Percentiles rank a stretch among this genome's conserved stretches.
Conservation (phyloP, 1,140 invertebrate genomes). For the Pararge aegeria region DNA sequence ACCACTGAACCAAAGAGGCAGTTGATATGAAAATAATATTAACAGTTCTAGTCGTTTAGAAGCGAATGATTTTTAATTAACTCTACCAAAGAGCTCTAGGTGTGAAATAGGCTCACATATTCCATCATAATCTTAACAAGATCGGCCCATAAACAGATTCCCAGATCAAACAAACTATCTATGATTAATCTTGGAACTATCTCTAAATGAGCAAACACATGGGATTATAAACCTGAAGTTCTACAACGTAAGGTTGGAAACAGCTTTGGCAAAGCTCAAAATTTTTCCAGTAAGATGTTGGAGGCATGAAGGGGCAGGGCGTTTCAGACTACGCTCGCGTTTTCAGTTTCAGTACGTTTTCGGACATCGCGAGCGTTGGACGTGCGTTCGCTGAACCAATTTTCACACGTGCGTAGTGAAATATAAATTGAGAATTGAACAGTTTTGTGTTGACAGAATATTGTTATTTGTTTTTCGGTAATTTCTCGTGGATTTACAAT, state of each 20-base stretch:
- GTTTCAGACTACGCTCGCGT: conserved; percentile 10
- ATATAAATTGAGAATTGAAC: conserved; percentile 1
- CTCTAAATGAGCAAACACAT: neutral
- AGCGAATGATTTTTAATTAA: neutral
- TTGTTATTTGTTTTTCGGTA: neutral
- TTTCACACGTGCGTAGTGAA: conserved; percentile 10
- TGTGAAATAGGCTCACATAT: conserved; percentile 7
- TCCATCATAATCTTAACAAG: conserved; percentile 20
- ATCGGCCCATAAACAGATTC: conserved; percentile 21
- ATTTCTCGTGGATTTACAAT: neutral
- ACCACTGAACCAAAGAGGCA: too few species aligned
- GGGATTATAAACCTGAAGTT: conserved; percentile 4
- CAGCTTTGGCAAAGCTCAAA: neutral
- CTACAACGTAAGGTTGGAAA: conserved; percentile 14
- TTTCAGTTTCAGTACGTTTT: conserved; percentile 23
- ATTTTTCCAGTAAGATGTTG: conserved; percentile 30
- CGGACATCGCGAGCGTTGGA: conserved; percentile 5
- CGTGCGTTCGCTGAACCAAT: neutral
- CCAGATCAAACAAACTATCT: conserved; percentile 25
- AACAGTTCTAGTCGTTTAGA: too few species aligned
- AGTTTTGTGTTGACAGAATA: neutral
- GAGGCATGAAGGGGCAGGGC: conserved; percentile 21
- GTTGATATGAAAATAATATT: too few species aligned
- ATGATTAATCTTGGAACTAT: conserved; percentile 25
- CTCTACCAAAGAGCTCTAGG: neutral